Evolutionary conservation across 2,888 invertebrate genomes (phyloP).

Genomic region (Andrena fulva): DNA sequence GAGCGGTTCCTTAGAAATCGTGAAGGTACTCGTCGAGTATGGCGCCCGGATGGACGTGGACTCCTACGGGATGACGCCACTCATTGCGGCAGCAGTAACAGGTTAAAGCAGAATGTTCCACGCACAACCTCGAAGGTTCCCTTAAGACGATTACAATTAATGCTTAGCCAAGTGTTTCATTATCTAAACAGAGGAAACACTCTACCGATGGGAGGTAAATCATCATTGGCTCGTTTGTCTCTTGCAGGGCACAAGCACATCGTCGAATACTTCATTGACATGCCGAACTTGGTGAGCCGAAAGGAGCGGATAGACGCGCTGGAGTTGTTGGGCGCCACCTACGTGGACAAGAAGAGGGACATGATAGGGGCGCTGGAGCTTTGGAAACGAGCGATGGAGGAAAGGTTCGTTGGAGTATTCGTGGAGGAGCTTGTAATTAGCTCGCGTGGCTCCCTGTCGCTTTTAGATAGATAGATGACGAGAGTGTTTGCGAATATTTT

Average conservation of each 20-base stretch:
- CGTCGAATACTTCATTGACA: slow-evolving; percentile 93
- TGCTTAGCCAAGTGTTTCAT: slow-evolving; percentile 35
- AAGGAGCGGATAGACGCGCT: slow-evolving; percentile 95
- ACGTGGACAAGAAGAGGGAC: slow-evolving; percentile 98
- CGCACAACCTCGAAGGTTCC: slow-evolving; percentile 62
- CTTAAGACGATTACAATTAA: slow-evolving; percentile 56
- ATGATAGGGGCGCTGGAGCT: slow-evolving; percentile 95
- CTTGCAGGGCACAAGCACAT: slow-evolving; percentile 93
- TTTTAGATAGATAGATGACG: background rate
- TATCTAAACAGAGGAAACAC: slow-evolving; percentile 26
- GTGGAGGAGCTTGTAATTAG: background rate
- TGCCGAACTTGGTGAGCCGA: slow-evolving; percentile 89
- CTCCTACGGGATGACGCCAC: slow-evolving; percentile 98
- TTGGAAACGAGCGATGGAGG: slow-evolving; percentile 96
- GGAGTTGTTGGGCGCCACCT: slow-evolving; percentile 96
- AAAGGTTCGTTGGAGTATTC: slow-evolving; percentile 87
- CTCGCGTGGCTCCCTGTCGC: too few relatives aligned
- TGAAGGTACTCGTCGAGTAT: slow-evolving; percentile 94
- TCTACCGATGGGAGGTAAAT: background rate
- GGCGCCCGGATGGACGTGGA: slow-evolving; percentile 97
- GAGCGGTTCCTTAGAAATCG: slow-evolving; percentile 96
- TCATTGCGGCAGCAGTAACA: slow-evolving; percentile 96
- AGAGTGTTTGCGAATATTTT: slow-evolving; percentile 36
- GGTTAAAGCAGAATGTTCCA: slow-evolving; percentile 73
- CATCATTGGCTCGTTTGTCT: slow-evolving; percentile 11